Evolutionary conservation across 1,140 invertebrate genomes (phyloP).

Genomic region (Zaprionus ghesquierei): DNA sequence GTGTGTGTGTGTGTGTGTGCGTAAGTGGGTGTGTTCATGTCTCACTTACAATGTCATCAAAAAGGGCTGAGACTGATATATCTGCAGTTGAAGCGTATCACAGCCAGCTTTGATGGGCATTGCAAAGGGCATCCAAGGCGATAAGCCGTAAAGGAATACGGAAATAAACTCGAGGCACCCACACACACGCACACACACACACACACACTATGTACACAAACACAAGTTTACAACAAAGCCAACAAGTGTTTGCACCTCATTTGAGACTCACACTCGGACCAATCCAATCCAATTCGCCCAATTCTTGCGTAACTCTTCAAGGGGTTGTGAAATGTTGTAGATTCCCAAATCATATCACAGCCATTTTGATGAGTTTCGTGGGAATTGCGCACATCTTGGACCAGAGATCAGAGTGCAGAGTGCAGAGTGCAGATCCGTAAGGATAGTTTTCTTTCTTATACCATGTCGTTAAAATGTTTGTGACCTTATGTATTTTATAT

Average conservation of each 20-base stretch:
- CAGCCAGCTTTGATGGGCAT: constrained; percentile 83
- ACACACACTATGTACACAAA: not conserved
- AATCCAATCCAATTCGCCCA: not conserved
- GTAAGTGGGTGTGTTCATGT: constrained; percentile 43
- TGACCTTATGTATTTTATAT: constrained; percentile 71
- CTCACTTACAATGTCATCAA: constrained; percentile 82
- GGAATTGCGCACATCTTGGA: constrained; percentile 29
- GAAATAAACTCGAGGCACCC: not conserved
- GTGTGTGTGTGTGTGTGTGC: constrained; percentile 4
- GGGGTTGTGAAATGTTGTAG: constrained; percentile 82
- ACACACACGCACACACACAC: not conserved
- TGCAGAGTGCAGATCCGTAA: not conserved
- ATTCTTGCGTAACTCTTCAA: constrained; percentile 82
- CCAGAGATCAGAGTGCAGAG: not conserved
- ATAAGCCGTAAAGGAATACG: not conserved
- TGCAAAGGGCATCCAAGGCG: constrained; percentile 61
- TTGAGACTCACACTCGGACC: not conserved
- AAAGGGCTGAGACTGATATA: constrained; percentile 82
- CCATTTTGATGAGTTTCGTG: constrained; percentile 82
- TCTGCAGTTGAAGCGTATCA: constrained; percentile 79
- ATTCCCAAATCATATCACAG: constrained; percentile 77
- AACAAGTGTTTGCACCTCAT: constrained; percentile 64
- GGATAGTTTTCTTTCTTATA: constrained; percentile 70
- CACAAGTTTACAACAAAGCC: constrained; percentile 24
- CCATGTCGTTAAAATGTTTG: constrained; percentile 82